Base-by-base conservation (phyloP, 2,888 invertebrate species). In the Timema podura region DNA sequence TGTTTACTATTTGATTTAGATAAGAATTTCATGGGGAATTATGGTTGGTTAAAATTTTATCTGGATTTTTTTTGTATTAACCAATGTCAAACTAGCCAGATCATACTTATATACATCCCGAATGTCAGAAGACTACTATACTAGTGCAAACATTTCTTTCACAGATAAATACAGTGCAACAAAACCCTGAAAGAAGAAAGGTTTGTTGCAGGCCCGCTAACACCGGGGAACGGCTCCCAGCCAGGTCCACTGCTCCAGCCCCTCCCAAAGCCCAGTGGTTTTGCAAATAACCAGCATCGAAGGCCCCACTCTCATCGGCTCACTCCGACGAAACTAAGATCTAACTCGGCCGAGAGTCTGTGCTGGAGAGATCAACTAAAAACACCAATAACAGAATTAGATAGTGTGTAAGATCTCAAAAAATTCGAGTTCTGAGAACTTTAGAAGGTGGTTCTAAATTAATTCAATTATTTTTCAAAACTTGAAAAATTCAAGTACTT, bases 241-340 rank as follows among this genome's bases (percentile, higher is more conserved):
- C 98, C 48, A 99, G 85, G 0, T 89, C 88, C 0, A 87, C 74
- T 0, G 98, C 98, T 7, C 99, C 99, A 7, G 83, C 83, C 7
- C 99, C 97, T 65, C 99, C 99, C 72, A 89, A 82, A 0, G 89
- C 86, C 96, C 96, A 99, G 81, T 98, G 96, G 73, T n/a, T n/a
- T 87, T 88, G 79, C 95, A 93, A 16, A 95, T 82, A 0, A 96
- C n/a, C 91, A 0, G 96, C 96, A 76, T 90, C 89, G 80, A 87
- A 89, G 0, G 98, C 99, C 6, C 98, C 98, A 75, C 88, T 88
- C 75, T 87, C 83, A n/a, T 30, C 88, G 77, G 0, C 95, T 90
- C 65, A 87, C 89, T 72, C n/a, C 88, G 80, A 78, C 88, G 89
- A n/a, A 0, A 98, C 87, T 61, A n/a, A 96, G 77, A 65, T 91